These are phyloP conservation scores for Dascillus cervinus DNA, from an alignment of 2,888 invertebrate species.

Conservation along the genomic window DNA sequence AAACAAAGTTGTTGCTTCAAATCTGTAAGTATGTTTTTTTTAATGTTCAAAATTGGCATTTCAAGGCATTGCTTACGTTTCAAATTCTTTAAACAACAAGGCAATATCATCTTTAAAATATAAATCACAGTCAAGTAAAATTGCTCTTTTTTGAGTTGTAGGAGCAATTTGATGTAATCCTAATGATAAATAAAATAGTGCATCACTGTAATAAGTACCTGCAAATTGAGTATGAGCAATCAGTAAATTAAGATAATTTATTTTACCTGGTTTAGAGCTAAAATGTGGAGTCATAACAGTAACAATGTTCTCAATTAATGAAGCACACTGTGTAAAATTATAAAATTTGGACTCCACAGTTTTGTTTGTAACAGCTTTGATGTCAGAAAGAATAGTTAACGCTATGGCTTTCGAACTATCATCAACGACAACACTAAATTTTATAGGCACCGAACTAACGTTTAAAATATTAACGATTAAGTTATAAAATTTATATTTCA, in stretches of 20 bases:
- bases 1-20: slow-evolving; percentile 55
- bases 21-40: slow-evolving; percentile 37
- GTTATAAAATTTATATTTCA: slow-evolving; percentile 46
- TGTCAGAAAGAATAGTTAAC: slow-evolving; percentile 35
- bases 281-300: slow-evolving; percentile 63
- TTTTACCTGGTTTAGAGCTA: slow-evolving; percentile 54
- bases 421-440: slow-evolving; percentile 57
- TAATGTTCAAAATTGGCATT: slow-evolving; percentile 1
- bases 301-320: slow-evolving; percentile 54
- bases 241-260: slow-evolving; percentile 2
- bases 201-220: slow-evolving; percentile 70
- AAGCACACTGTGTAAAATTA: slow-evolving; percentile 53
- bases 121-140: slow-evolving; percentile 72
- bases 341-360: slow-evolving; percentile 47
- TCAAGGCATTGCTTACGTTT: slow-evolving; percentile 37
- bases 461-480: slow-evolving; percentile 46
- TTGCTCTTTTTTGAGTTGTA: slow-evolving; percentile 49
- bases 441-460: slow-evolving; percentile 45
- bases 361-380: slow-evolving; percentile 30
- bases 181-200: slow-evolving; percentile 69
- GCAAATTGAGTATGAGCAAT: slow-evolving; percentile 15
- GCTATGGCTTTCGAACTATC: slow-evolving; percentile 49
- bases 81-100: slow-evolving; percentile 59
- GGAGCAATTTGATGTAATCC: slow-evolving; percentile 64
- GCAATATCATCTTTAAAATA: slow-evolving; percentile 62